These are phyloP conservation scores for Xyrichtys novacula DNA, from an alignment of 2,797 vertebrate genomes.

Conservation along the genomic window DNA sequence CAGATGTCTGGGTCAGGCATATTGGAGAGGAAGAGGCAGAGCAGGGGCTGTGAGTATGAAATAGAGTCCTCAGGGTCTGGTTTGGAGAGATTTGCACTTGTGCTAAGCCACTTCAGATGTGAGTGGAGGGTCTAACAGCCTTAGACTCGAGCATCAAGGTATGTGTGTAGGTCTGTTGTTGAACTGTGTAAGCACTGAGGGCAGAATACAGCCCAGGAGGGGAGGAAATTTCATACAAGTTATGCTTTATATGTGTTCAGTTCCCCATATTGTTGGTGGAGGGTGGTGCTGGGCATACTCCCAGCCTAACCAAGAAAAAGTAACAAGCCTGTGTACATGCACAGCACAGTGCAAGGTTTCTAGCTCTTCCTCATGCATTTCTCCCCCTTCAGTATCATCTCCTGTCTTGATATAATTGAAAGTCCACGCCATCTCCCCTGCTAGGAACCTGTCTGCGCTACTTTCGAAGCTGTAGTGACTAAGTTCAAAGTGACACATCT, in stretches of 20 bases:
- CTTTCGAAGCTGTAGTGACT: constrained; percentile 73
- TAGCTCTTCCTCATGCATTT: constrained; percentile 16
- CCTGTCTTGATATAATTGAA: constrained; percentile 71
- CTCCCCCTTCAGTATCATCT: constrained; percentile 23
- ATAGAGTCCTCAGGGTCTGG: constrained; percentile 84
- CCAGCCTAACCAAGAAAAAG: constrained; percentile 44
- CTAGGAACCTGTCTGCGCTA: constrained; percentile 57
- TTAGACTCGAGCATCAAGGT: constrained; percentile 81
- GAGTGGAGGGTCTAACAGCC: constrained; percentile 83
- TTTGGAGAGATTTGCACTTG: constrained; percentile 84
- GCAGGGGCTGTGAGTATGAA: constrained; percentile 78
- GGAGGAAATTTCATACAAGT: constrained; percentile 73
- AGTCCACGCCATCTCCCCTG: constrained; percentile 35
- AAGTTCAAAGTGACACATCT: constrained; percentile 95
- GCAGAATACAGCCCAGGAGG: constrained; percentile 72
- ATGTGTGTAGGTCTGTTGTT: constrained; percentile 82
- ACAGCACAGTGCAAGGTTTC: constrained; percentile 16
- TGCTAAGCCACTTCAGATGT: constrained; percentile 83
- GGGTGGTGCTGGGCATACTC: constrained; percentile 18
- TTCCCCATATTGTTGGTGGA: constrained; percentile 69
- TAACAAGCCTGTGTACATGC: constrained; percentile 27
- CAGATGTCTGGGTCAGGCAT: constrained; percentile 82
- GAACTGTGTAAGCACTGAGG: constrained; percentile 79
- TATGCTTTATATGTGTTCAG: constrained; percentile 66
- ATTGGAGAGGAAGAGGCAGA: constrained; percentile 79